These are phyloP conservation scores for Stegostoma tigrinum DNA, from an alignment of 2,113 vertebrate genomes.

Conservation along the genomic window DNA sequence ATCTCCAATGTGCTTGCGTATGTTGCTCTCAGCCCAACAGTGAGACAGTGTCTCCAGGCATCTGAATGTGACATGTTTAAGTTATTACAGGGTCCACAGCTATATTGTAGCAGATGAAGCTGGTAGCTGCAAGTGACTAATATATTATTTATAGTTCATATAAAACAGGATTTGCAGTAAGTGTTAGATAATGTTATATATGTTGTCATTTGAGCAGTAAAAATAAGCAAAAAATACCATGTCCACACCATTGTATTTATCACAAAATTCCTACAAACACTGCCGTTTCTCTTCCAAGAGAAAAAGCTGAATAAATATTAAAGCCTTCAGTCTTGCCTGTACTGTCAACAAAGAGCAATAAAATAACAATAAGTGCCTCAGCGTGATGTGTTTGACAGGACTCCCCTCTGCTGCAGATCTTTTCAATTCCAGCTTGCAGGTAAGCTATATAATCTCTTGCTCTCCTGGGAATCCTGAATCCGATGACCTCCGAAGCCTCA, in stretches of 20 bases:
- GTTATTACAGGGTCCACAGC: slow-evolving; percentile 75
- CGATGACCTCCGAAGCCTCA: slow-evolving; percentile 68
- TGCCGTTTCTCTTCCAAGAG: slow-evolving; percentile 64
- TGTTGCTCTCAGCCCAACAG: background rate
- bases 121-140: slow-evolving; percentile 73
- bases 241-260: slow-evolving; percentile 75
- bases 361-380: slow-evolving; percentile 78
- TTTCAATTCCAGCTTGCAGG: slow-evolving; percentile 33
- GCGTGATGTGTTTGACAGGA: slow-evolving; percentile 74
- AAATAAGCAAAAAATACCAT: slow-evolving; percentile 70
- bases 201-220: slow-evolving; percentile 68
- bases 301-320: slow-evolving; percentile 71
- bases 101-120: slow-evolving; percentile 78
- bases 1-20: background rate
- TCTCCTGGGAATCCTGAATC: slow-evolving; percentile 63
- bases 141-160: slow-evolving; percentile 78
- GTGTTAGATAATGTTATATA: slow-evolving; percentile 74
- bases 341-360: slow-evolving; percentile 75
- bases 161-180: slow-evolving; percentile 74
- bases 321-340: slow-evolving; percentile 70
- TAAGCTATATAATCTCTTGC: slow-evolving; percentile 56
- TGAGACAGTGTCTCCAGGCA: slow-evolving; percentile 28
- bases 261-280: slow-evolving; percentile 64
- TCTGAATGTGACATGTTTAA: slow-evolving; percentile 76
- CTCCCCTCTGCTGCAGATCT: slow-evolving; percentile 53